A percentile compares a stretch with the other conserved stretches of the same genome.
These are phyloP conservation scores for Globicephala melas DNA, from an alignment of 2,113 vertebrate genomes.

Conservation along the genomic window DNA sequence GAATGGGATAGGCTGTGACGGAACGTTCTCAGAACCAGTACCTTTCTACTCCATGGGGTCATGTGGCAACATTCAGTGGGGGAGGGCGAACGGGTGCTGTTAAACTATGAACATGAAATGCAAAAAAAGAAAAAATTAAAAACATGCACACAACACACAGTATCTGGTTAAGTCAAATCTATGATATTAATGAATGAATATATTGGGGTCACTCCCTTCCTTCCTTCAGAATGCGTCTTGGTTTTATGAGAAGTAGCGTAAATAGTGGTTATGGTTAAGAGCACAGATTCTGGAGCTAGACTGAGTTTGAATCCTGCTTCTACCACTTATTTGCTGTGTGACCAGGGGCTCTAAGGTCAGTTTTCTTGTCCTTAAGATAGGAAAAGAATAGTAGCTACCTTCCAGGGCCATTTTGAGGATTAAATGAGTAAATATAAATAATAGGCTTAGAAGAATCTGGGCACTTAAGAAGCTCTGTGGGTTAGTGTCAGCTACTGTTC, in stretches of 20 bases:
- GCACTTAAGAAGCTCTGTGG: neutral
- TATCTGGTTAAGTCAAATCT: conserved; percentile 62
- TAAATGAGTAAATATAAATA: conserved; percentile 1
- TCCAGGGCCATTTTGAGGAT: neutral
- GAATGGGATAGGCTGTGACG: conserved; percentile 78
- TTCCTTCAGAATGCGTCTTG: neutral
- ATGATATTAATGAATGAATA: conserved; percentile 33
- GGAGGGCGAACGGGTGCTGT: conserved; percentile 93
- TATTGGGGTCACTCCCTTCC: neutral
- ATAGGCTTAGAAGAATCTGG: neutral
- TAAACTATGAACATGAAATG: conserved; percentile 93
- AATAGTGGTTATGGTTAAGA: neutral
- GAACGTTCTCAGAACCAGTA: conserved; percentile 85
- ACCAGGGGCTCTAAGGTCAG: neutral
- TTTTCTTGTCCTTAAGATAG: conserved; percentile 30
- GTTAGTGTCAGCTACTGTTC: neutral
- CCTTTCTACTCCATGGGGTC: conserved; percentile 99
- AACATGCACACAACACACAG: conserved; percentile 71
- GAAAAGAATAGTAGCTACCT: neutral
- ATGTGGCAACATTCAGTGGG: conserved; percentile 98
- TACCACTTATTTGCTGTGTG: neutral
- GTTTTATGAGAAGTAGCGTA: neutral
- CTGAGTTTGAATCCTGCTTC: neutral
- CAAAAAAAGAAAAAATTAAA: conserved; percentile 82
- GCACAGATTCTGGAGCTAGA: neutral